phyloP scores from a whole-genome alignment of 2,888 invertebrate genomes.

The Blastobasis adustella region DNA sequence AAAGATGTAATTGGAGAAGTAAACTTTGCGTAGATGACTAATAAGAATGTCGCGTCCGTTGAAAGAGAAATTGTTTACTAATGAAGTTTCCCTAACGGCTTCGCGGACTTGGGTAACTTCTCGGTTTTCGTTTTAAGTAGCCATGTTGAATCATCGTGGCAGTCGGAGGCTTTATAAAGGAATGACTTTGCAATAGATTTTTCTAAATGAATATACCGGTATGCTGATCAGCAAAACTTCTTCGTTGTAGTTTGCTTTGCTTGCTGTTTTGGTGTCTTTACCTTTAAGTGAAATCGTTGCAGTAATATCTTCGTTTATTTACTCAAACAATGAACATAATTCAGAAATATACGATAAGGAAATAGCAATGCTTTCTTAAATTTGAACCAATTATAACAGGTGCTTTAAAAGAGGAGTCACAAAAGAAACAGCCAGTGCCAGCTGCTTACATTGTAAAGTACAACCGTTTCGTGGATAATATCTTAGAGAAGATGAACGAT shows the following conservation, averaged over 20 bases:
- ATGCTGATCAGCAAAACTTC: too few species aligned
- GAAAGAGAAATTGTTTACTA: slow-evolving; percentile 52
- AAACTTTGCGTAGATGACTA: slow-evolving; percentile 30
- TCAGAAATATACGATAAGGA: too few species aligned
- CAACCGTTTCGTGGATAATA: slow-evolving; percentile 89
- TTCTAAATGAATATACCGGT: too few species aligned
- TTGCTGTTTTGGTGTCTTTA: too few species aligned
- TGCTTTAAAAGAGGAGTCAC: slow-evolving; percentile 52
- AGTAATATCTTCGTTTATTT: too few species aligned
- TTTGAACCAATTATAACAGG: slow-evolving; percentile 39
- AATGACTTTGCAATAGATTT: too few species aligned
- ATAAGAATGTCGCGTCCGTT: slow-evolving; percentile 24
- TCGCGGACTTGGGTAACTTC: slow-evolving; percentile 14
- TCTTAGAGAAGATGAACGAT: slow-evolving; percentile 86
- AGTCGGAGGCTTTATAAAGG: too few species aligned
- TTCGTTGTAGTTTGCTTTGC: too few species aligned
- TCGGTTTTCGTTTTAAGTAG: slow-evolving; percentile 1
- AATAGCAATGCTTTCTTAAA: too few species aligned
- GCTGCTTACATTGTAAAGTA: slow-evolving; percentile 86
- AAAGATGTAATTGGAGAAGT: slow-evolving; percentile 30
- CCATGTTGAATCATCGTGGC: too few species aligned
- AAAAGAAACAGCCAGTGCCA: slow-evolving; percentile 70
- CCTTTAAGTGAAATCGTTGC: too few species aligned
- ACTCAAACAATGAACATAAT: too few species aligned
- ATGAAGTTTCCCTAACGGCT: slow-evolving; percentile 34